Percentiles rank a stretch among this genome's conserved stretches.
Evolutionary conservation across 1,140 invertebrate species (phyloP).

Genomic region (Prorops nasuta): DNA sequence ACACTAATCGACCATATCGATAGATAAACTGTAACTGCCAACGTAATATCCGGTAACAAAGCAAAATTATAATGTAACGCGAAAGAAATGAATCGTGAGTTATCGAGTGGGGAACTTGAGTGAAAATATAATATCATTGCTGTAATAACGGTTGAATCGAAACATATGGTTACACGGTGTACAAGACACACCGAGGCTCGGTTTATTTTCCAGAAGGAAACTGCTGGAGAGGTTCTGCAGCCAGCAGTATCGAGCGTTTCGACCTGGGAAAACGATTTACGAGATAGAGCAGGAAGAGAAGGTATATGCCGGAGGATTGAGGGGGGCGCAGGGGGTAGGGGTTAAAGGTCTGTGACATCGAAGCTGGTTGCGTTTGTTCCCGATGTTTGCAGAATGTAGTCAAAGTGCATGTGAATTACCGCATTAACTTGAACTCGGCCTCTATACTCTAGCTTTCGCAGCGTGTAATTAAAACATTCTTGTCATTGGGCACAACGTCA

Average conservation of each 20-base stretch:
- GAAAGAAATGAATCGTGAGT: too few species aligned
- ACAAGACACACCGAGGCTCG: too few species aligned
- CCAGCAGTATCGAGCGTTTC: constrained; percentile 24
- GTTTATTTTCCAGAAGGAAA: constrained; percentile 9
- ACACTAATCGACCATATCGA: too few species aligned
- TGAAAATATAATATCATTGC: too few species aligned
- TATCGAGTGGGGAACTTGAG: too few species aligned
- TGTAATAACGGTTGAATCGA: too few species aligned
- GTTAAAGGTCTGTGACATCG: constrained; percentile 27
- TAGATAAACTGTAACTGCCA: too few species aligned
- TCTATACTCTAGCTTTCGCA: constrained; percentile 18
- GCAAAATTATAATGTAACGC: too few species aligned
- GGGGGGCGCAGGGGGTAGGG: background rate
- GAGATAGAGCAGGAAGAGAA: too few species aligned
- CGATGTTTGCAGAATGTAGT: constrained; percentile 46
- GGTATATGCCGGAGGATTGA: background rate
- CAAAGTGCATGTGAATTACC: constrained; percentile 53
- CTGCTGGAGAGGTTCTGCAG: constrained; percentile 3
- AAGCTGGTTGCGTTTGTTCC: constrained; percentile 42
- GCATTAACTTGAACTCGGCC: constrained; percentile 42
- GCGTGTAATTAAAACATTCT: constrained; percentile 48
- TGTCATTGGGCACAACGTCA: constrained; percentile 27
- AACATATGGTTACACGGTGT: too few species aligned
- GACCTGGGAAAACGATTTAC: constrained; percentile 19
- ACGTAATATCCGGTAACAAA: too few species aligned